Evolutionary conservation across 1,140 invertebrate genomes (phyloP).

Genomic region (Hylyphantes graminicola): DNA sequence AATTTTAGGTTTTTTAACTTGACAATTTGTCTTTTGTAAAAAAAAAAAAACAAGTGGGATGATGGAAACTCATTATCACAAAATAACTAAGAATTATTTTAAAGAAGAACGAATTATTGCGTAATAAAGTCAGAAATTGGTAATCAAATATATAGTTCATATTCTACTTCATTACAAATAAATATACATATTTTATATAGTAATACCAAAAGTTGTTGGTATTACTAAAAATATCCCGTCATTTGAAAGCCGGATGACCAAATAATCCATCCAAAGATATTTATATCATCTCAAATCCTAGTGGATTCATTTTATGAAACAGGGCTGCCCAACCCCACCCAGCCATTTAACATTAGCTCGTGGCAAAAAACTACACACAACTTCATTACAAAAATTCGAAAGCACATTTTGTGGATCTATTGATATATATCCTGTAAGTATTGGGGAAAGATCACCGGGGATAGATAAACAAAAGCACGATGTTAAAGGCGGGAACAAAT

Average conservation of each 20-base stretch:
- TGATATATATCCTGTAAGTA: conserved; percentile 35
- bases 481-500: no score
- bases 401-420: conserved; percentile 25
- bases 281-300: conserved; percentile 7
- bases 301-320: conserved; percentile 28
- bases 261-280: conserved; percentile 8
- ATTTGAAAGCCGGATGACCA: neutral
- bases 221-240: neutral
- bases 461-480: conserved; percentile 9
- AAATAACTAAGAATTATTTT: no score
- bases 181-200: no score
- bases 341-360: conserved; percentile 26
- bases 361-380: conserved; percentile 4
- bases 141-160: no score
- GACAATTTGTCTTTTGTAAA: no score
- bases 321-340: conserved; percentile 17
- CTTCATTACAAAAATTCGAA: conserved; percentile 42
- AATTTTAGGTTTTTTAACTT: no score
- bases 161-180: no score
- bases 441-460: conserved; percentile 10
- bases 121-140: no score
- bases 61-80: no score
- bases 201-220: no score
- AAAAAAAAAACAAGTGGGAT: no score
- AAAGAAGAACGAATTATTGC: no score